Evolutionary conservation across 2,797 vertebrate genomes (phyloP).

Genomic region (Lycodopsis pacificus): DNA sequence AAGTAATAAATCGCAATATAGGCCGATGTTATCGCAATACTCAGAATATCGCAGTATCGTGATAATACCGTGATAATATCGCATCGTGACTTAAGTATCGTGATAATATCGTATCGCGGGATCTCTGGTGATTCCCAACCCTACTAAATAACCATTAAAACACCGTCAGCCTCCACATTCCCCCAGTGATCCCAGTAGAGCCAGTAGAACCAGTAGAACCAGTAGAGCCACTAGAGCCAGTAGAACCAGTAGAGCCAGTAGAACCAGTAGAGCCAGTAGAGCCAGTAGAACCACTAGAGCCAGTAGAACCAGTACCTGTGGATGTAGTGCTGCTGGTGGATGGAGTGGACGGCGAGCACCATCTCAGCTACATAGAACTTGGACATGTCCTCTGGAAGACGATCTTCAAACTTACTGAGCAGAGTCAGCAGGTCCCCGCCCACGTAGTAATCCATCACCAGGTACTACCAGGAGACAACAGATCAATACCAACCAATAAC

Average conservation of each 20-base stretch:
- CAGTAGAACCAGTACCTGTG: slow-evolving; percentile 87
- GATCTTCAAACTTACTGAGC: slow-evolving; percentile 98
- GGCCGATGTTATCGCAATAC: no score
- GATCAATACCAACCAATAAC: neutral
- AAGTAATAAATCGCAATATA: no score
- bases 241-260: neutral
- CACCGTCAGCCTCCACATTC: no score
- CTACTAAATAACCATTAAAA: neutral
- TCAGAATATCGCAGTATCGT: no score
- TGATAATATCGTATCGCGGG: no score
- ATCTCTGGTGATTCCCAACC: no score
- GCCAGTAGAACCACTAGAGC: neutral
- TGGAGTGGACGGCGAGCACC: slow-evolving; percentile 96
- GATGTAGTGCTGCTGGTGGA: slow-evolving; percentile 96
- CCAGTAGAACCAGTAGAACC: slow-evolving; percentile 63
- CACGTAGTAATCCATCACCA: slow-evolving; percentile 99
- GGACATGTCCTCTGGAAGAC: slow-evolving; percentile 97
- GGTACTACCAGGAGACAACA: slow-evolving; percentile 53
- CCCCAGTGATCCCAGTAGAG: neutral
- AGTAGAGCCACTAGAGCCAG: slow-evolving; percentile 6
- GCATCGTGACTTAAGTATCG: no score
- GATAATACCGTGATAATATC: no score
- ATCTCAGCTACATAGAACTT: slow-evolving; percentile 97
- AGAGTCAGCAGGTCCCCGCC: slow-evolving; percentile 96
- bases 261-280: no score